A percentile compares a stretch with the other conserved stretches of the same genome.
phyloP scores from a whole-genome alignment of 2,113 vertebrate species.

The Lota lota region DNA sequence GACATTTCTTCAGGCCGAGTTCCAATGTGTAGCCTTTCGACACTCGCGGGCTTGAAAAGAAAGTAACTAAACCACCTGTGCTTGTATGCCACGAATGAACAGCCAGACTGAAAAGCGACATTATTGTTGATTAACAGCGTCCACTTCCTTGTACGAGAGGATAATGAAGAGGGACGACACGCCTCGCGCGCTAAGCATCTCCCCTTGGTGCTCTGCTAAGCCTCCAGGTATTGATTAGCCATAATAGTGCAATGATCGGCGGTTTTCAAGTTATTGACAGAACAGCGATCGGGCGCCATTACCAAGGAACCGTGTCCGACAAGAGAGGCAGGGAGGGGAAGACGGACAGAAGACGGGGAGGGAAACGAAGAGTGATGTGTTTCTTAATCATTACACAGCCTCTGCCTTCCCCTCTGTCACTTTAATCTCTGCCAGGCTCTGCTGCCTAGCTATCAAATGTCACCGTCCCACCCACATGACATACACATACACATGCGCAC shows the following conservation, averaged over 20 bases:
- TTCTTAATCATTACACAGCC: slow-evolving; percentile 56
- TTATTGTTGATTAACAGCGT: no score
- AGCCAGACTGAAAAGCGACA: no score
- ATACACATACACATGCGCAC: neutral
- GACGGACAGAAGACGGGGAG: slow-evolving; percentile 7
- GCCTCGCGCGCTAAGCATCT: slow-evolving; percentile 9
- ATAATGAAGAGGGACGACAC: no score
- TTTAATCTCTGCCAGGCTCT: slow-evolving; percentile 41
- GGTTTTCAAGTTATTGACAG: slow-evolving; percentile 42
- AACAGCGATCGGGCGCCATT: slow-evolving; percentile 40
- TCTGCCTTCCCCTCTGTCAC: slow-evolving; percentile 38
- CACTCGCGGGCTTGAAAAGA: no score
- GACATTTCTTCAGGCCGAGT: no score
- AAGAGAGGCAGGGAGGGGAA: slow-evolving; percentile 7
- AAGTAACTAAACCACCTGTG: no score
- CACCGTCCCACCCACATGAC: slow-evolving; percentile 2
- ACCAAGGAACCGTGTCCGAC: slow-evolving; percentile 4
- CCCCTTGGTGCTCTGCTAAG: slow-evolving; percentile 12
- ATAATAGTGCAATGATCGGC: slow-evolving; percentile 38
- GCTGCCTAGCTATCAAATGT: slow-evolving; percentile 43
- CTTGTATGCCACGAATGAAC: no score
- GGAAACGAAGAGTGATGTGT: slow-evolving; percentile 42
- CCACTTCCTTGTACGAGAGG: no score
- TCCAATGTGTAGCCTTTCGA: no score
- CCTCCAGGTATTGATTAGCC: slow-evolving; percentile 46